These are phyloP conservation scores for Gymnopithys bicolor DNA, from an alignment of 2,797 vertebrate genomes.

Conservation along the genomic window DNA sequence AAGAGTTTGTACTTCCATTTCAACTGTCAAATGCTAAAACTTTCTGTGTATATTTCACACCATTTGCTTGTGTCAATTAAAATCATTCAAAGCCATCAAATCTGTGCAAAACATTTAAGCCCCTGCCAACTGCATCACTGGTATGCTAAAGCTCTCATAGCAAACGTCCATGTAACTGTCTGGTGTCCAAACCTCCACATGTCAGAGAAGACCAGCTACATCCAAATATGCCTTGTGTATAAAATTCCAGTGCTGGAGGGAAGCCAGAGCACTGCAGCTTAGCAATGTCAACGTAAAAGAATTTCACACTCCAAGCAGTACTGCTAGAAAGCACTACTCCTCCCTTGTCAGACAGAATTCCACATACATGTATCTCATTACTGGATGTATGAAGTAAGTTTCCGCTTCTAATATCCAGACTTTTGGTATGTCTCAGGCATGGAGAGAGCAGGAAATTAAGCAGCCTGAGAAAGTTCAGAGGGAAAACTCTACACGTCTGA, in stretches of 20 bases:
- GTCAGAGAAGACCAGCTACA: background rate
- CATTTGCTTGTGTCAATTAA: background rate
- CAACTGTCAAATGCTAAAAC: background rate
- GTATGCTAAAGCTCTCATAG: background rate
- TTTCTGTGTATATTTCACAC: background rate
- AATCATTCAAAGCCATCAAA: background rate
- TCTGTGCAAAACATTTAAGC: background rate
- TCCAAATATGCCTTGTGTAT: background rate
- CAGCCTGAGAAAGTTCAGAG: background rate
- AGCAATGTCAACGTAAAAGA: background rate
- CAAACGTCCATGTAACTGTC: background rate
- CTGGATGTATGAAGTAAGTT: background rate
- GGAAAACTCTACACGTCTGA: background rate
- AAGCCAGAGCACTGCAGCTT: background rate
- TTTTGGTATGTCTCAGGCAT: background rate
- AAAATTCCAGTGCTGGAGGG: background rate
- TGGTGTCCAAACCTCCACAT: rapidly evolving
- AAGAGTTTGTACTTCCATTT: background rate
- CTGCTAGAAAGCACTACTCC: background rate
- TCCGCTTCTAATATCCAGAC: background rate
- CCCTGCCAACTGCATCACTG: background rate
- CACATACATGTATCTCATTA: background rate
- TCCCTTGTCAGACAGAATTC: background rate
- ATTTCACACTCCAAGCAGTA: background rate
- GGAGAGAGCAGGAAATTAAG: background rate